phyloP scores from a whole-genome alignment of 1,140 invertebrate genomes.

The Cotesia typhae region DNA sequence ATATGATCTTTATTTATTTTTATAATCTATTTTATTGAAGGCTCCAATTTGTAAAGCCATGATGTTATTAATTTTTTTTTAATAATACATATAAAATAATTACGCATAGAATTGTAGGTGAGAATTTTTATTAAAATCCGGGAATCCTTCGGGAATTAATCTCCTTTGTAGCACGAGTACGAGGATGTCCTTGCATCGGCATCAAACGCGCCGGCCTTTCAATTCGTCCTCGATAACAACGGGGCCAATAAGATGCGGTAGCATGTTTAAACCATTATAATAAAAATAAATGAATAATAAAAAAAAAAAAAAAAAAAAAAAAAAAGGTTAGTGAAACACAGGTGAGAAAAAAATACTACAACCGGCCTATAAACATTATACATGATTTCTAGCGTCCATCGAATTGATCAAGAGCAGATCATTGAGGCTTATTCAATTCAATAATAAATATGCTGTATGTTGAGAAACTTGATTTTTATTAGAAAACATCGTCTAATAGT shows the following conservation, averaged over 20 bases:
- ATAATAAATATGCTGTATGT: slow-evolving; percentile 9
- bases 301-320: slow-evolving; percentile 23
- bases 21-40: too few species aligned
- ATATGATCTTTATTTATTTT: background rate
- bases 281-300: slow-evolving; percentile 35
- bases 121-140: background rate
- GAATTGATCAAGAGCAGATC: background rate
- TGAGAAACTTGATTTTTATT: slow-evolving; percentile 26
- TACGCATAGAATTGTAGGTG: background rate
- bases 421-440: too few species aligned
- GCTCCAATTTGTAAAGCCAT: too few species aligned
- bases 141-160: background rate
- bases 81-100: background rate
- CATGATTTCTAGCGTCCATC: slow-evolving; percentile 25
- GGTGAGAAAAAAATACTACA: slow-evolving; percentile 19
- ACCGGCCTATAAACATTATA: slow-evolving; percentile 6
- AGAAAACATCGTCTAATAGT: slow-evolving; percentile 14
- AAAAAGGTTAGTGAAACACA: slow-evolving; percentile 10
- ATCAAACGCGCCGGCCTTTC: slow-evolving; percentile 40
- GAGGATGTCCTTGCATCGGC: slow-evolving; percentile 31
- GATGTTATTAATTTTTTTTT: too few species aligned
- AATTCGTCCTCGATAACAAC: slow-evolving; percentile 47
- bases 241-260: slow-evolving; percentile 49
- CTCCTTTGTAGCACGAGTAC: background rate
- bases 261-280: slow-evolving; percentile 26